These are phyloP conservation scores for Xiphophorus birchmanni DNA, from an alignment of 2,797 vertebrate species.

Conservation along the genomic window DNA sequence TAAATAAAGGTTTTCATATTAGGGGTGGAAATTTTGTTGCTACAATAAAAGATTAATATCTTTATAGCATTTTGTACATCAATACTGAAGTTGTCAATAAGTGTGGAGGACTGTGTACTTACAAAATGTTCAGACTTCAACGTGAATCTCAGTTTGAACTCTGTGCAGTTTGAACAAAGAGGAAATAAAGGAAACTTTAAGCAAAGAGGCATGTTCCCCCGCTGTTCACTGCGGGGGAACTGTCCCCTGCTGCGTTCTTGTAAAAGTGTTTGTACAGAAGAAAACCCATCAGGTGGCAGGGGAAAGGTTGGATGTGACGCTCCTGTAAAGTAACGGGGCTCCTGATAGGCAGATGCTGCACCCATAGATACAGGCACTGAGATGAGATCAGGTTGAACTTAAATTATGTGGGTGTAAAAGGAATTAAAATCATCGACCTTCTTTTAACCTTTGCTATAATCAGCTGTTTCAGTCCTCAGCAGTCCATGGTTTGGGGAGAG, in stretches of 20 bases:
- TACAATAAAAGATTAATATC: neutral
- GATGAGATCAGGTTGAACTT: neutral
- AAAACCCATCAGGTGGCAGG: constrained; percentile 32
- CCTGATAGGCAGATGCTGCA: neutral
- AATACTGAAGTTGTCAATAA: neutral
- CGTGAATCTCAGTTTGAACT: constrained; percentile 12
- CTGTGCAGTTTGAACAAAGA: neutral
- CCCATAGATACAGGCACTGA: neutral
- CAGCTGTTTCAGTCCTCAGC: neutral
- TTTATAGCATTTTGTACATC: neutral
- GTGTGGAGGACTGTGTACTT: neutral
- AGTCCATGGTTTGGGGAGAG: neutral
- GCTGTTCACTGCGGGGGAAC: neutral
- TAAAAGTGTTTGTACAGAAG: constrained; percentile 5
- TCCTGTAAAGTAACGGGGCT: neutral
- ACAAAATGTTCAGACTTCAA: constrained; percentile 24
- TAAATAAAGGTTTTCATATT: neutral
- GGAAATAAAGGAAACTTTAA: constrained; percentile 23
- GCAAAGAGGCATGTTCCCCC: constrained; percentile 15
- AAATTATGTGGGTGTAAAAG: neutral
- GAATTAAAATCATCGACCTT: neutral
- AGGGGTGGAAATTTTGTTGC: neutral
- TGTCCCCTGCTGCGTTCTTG: constrained; percentile 8
- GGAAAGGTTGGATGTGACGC: constrained; percentile 39
- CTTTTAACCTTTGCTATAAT: neutral